phyloP scores from a whole-genome alignment of 2,113 vertebrate species.

The Nematolebias whitei region DNA sequence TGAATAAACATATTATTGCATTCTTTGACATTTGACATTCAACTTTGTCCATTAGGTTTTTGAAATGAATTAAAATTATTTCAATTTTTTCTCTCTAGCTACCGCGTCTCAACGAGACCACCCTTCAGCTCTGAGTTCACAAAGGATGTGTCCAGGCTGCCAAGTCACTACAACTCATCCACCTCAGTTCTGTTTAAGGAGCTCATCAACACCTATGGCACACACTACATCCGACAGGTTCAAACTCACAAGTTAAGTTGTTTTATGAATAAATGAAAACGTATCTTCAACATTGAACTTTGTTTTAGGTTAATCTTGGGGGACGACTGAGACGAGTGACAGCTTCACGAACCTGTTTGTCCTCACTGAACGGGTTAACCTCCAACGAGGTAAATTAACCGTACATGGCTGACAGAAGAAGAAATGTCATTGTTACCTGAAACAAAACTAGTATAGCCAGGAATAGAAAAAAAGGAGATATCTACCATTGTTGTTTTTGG shows the following conservation, averaged over 20 bases:
- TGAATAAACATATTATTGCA: no score
- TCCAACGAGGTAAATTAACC: constrained; percentile 12
- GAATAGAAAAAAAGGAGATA: no score
- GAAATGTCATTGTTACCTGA: not conserved
- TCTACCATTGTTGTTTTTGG: no score
- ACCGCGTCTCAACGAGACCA: constrained; percentile 12
- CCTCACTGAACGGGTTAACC: constrained; percentile 41
- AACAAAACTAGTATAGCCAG: not conserved
- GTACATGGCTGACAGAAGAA: not conserved
- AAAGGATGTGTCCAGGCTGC: constrained; percentile 29
- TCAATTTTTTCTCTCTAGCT: constrained; percentile 32
- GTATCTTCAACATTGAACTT: not conserved
- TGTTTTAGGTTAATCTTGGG: constrained; percentile 52
- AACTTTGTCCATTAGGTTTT: no score
- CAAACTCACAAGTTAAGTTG: not conserved
- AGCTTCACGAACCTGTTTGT: constrained; percentile 56
- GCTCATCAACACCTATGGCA: constrained; percentile 63
- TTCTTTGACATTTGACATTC: no score
- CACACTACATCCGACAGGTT: constrained; percentile 67
- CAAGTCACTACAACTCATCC: constrained; percentile 7
- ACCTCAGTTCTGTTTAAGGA: constrained; percentile 23
- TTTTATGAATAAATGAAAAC: not conserved
- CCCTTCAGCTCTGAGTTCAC: constrained; percentile 45
- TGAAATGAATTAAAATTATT: no score
- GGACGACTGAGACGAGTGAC: constrained; percentile 46